These are phyloP conservation scores for Triplophysa siluroides DNA, from an alignment of 2,113 vertebrate species.

Conservation along the genomic window DNA sequence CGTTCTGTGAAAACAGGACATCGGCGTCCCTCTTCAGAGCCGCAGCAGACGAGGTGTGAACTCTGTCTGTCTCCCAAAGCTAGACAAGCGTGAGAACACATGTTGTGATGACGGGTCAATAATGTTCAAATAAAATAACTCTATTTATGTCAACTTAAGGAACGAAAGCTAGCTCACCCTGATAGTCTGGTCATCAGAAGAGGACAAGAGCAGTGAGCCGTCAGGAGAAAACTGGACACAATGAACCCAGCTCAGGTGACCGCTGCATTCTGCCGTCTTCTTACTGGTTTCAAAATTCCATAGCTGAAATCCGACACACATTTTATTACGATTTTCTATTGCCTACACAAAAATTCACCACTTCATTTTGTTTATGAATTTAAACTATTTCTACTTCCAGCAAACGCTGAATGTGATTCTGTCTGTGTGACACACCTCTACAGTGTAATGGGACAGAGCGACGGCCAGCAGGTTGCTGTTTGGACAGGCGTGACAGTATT, in stretches of 20 bases:
- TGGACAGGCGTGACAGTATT: constrained; percentile 87
- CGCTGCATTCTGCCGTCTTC: constrained; percentile 91
- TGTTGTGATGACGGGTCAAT: background rate
- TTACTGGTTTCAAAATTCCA: constrained; percentile 85
- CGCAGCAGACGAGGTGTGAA: constrained; percentile 84
- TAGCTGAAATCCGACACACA: constrained; percentile 74
- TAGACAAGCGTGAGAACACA: constrained; percentile 56
- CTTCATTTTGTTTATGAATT: too few species aligned
- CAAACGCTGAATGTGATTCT: background rate
- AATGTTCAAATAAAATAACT: background rate
- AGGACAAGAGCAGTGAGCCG: constrained; percentile 89
- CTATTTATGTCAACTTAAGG: background rate
- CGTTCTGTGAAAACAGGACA: constrained; percentile 76
- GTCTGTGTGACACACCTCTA: constrained; percentile 82
- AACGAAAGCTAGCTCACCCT: constrained; percentile 73
- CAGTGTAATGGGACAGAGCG: constrained; percentile 88
- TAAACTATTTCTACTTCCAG: background rate
- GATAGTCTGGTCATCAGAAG: constrained; percentile 94
- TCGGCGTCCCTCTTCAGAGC: constrained; percentile 89
- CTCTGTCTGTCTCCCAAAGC: constrained; percentile 91
- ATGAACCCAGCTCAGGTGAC: constrained; percentile 94
- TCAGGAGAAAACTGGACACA: constrained; percentile 88
- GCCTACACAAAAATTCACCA: too few species aligned
- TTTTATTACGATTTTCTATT: too few species aligned
- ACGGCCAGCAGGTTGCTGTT: constrained; percentile 83